Base-by-base conservation (phyloP, 2,113 vertebrate species). In the Strix uralensis region DNA sequence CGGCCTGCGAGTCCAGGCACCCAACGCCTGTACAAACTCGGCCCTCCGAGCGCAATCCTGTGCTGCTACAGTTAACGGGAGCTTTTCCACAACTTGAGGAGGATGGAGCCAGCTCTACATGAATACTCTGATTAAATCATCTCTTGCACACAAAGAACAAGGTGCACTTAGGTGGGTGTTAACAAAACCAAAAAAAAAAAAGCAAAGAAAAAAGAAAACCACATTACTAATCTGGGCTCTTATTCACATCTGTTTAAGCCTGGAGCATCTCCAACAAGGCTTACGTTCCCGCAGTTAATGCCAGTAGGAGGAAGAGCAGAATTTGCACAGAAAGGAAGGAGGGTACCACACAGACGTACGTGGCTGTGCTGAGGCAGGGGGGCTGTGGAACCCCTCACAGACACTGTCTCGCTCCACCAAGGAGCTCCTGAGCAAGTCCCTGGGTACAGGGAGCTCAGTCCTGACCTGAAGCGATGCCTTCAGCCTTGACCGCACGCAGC, bases 401-500 rank as follows among this genome's bases (percentile, higher is more conserved):
- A 46, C 4, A 11, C 14, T 1, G 4, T 1, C 44, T 25, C 32
- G 21, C 38, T 82, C 62, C 71, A 36, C 13, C 47, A 8, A 11
- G 34, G 15, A 46, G 75, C 47, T 70, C 70, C 69, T 0, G 0
- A 20, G 61, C 3, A 1, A 75, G 44, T 4, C 13, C 58, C 47
- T 3, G 1, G 38, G n/a, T 2, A 5, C 42, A 49, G 21, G 32
- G 25, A 58, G 11, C 51, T 51, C 21, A 1, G 32, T 29, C 44
- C 58, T n/a, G 52, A 38, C 32, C 40, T 42, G 40, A 54, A 49
- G 32, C 23, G 1, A 36, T 19, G 30, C 13, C 13, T 46, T 36
- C 83, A 42, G 62, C 42, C 77, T 36, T 2, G 11, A 34, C 1
- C 1, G 15, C 55, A 2, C 0, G 1, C 25, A 55, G 40, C 47